These are phyloP conservation scores for Panulirus ornatus DNA, from an alignment of 1,140 invertebrate species.

Conservation along the genomic window DNA sequence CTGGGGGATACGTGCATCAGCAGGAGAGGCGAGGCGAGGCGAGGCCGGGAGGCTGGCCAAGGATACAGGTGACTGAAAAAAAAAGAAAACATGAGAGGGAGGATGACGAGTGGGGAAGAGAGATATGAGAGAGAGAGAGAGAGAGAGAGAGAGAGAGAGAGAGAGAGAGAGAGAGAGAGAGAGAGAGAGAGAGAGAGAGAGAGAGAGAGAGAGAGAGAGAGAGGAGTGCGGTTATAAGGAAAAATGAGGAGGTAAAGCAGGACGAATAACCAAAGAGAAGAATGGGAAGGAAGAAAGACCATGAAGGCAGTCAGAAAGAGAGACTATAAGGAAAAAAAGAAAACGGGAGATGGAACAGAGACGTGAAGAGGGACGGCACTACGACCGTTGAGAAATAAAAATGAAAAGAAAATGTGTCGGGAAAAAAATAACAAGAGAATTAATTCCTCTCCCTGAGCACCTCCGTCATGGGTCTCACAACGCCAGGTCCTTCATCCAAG, in stretches of 20 bases:
- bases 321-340: background rate
- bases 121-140: background rate
- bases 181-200: background rate
- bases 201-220: background rate
- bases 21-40: too few relatives aligned
- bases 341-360: background rate
- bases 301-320: background rate
- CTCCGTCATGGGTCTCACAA: too few relatives aligned
- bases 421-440: background rate
- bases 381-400: background rate
- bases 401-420: background rate
- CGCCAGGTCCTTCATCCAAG: too few relatives aligned
- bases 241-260: background rate
- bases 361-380: background rate
- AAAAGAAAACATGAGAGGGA: background rate
- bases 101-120: background rate
- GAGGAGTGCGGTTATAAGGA: background rate
- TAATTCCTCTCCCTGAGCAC: too few relatives aligned
- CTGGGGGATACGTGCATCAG: too few relatives aligned
- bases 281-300: background rate
- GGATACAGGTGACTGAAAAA: too few relatives aligned
- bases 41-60: too few relatives aligned
- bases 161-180: background rate
- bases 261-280: background rate
- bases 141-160: background rate